Base-by-base conservation (phyloP, 2,888 invertebrate species). In the Lathronympha strigana region DNA sequence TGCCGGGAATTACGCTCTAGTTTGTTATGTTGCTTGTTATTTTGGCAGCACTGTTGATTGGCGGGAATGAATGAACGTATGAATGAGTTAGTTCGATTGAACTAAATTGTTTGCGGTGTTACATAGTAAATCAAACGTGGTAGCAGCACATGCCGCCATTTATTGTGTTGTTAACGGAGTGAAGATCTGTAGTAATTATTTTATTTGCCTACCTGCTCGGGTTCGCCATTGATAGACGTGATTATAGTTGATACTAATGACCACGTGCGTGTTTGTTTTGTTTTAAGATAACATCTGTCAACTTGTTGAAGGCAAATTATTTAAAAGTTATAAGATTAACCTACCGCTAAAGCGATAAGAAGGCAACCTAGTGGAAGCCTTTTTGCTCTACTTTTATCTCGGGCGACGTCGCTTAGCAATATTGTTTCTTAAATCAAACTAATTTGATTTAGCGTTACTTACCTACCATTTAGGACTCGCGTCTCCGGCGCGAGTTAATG, bases 1-100 rank as follows among this genome's bases (percentile, higher is more conserved):
- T 84, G 80, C 80, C 78, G 73, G 76, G 68, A 70, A 72, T 75
- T 75, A 66, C 66, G 78, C 84, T 53, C 53, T 86, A 83, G 84
- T 84, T 85, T 83, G 79, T 55, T 40, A 78, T 81, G 80, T 68
- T 71, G 72, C 74, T 82, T 76, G 77, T 85, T 83, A 83, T 80
- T 86, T 86, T 85, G 83, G 82, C 81, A 82, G 78, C 82, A 82
- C 79, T 80, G 79, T 79, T 77, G 78, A 78, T 72, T 70, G 75
- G 72, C 72, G 71, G 79, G 77, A 82, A 80, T 84, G 82, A 77
- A 78, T 75, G 73, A 72, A 73, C 70, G 72, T 74, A 75, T 76
- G 77, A 75, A 73, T 69, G 70, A 68, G 33, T 47, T 36, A 40
- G 66, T 55, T 40, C 66, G 66, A 60, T 70, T 68, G 68, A 72